Evolutionary conservation across 2,797 vertebrate genomes (phyloP).

Genomic region (Cuniculus paca): DNA sequence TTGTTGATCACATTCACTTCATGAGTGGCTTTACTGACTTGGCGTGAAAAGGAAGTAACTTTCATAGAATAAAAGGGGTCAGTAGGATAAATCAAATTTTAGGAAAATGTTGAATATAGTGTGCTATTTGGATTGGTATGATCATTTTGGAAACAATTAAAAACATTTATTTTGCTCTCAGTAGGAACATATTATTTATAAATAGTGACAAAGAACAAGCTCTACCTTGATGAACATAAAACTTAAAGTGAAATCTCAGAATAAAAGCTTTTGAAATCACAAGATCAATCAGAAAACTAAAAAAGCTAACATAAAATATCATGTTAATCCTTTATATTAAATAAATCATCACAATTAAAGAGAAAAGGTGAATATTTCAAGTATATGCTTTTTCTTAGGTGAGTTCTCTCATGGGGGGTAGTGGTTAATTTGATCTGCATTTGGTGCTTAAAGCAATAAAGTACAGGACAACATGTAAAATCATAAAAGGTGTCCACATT

Average conservation of each 20-base stretch:
- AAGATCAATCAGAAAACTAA: background rate
- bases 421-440: background rate
- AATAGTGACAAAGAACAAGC: background rate
- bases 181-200: background rate
- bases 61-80: background rate
- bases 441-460: background rate
- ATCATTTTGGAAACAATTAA: background rate
- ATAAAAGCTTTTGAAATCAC: slow-evolving; percentile 10
- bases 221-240: background rate
- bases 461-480: background rate
- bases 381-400: background rate
- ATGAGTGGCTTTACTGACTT: background rate
- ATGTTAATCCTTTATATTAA: background rate
- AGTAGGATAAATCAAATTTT: background rate
- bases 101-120: background rate
- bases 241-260: background rate
- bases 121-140: background rate
- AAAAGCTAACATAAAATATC: background rate
- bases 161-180: background rate
- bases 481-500: background rate
- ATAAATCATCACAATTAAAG: background rate
- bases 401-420: background rate
- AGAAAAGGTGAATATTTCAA: background rate
- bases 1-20: background rate
- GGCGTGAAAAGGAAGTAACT: background rate